Evolutionary conservation across 2,888 invertebrate species (phyloP), one percentile per base, ranked within the genome.

Genomic region (Ennomos quercinarius): DNA sequence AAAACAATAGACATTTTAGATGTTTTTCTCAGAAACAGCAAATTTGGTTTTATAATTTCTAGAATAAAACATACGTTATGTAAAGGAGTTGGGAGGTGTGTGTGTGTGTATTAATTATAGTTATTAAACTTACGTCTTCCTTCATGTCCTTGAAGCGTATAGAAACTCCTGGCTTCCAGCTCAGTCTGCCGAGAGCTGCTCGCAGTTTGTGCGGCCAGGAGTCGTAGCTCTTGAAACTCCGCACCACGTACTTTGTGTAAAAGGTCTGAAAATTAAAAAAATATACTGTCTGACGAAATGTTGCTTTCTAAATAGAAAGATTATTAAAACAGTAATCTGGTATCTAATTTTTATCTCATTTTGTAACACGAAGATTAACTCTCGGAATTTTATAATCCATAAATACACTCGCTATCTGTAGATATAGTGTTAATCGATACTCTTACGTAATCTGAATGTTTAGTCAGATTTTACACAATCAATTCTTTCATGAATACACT

Each of bases 91-190:
- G n/a, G n/a, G n/a, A n/a, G n/a, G n/a, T n/a, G n/a, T n/a, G n/a
- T n/a, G n/a, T n/a, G n/a, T n/a, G n/a, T n/a, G n/a, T n/a, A n/a
- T n/a, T n/a, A n/a, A n/a, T n/a, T n/a, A n/a, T n/a, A n/a, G n/a
- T n/a, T n/a, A n/a, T 44, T 5, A 17, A 53, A 84, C 93, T 91
- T 87, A 96, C 96, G 74, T 96, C 95, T 66, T 96, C 94, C 83
- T 96, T 94, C 77, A 95, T 95, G 71, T 95, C 94, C 61, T 95
- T 94, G 48, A 94, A 89, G 11, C 97, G 96, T 3, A 95, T 45
- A 94, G 95, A 76, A 87, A 93, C 34, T 0, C 96, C 97, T 4
- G 97, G 96, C 67, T 93, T 87, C 97, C 97, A 97, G 67, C 97
- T 97, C 0, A 97, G 97, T 8, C 97, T 96, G 81, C 95, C 96